Evolutionary conservation across 2,113 vertebrate genomes (phyloP).

Genomic region (Polypterus senegalus): DNA sequence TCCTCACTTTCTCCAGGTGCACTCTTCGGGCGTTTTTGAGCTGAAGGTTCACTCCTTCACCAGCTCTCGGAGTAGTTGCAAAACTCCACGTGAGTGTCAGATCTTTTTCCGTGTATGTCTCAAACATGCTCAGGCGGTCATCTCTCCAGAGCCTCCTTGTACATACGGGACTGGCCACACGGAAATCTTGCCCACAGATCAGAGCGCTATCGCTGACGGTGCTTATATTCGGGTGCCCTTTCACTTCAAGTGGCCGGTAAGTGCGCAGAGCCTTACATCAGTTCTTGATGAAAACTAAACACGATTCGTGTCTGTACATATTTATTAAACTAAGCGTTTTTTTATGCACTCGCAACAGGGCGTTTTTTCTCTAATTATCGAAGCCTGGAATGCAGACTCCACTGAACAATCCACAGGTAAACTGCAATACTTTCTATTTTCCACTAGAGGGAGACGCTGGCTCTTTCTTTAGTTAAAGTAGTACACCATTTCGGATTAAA

Average conservation of each 20-base stretch:
- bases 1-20: slow-evolving; percentile 29
- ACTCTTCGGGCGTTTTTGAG: slow-evolving; percentile 64
- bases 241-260: slow-evolving; percentile 73
- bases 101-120: slow-evolving; percentile 76
- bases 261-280: slow-evolving; percentile 16
- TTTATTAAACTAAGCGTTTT: neutral
- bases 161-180: slow-evolving; percentile 59
- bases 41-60: slow-evolving; percentile 68
- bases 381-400: slow-evolving; percentile 64
- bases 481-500: too few relatives aligned
- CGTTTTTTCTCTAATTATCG: slow-evolving; percentile 66
- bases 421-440: neutral
- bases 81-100: slow-evolving; percentile 42
- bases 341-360: slow-evolving; percentile 39
- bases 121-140: slow-evolving; percentile 57
- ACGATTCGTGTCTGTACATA: neutral
- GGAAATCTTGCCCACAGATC: slow-evolving; percentile 38
- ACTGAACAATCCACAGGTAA: slow-evolving; percentile 53
- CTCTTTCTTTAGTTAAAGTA: neutral
- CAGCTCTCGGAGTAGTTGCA: slow-evolving; percentile 34
- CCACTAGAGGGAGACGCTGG: slow-evolving; percentile 5
- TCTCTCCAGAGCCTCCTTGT: slow-evolving; percentile 58
- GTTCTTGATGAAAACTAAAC: neutral
- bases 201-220: slow-evolving; percentile 39
- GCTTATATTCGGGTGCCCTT: slow-evolving; percentile 58